These are phyloP conservation scores for Penaeus vannamei DNA, from an alignment of 1,140 invertebrate species.

Conservation along the genomic window DNA sequence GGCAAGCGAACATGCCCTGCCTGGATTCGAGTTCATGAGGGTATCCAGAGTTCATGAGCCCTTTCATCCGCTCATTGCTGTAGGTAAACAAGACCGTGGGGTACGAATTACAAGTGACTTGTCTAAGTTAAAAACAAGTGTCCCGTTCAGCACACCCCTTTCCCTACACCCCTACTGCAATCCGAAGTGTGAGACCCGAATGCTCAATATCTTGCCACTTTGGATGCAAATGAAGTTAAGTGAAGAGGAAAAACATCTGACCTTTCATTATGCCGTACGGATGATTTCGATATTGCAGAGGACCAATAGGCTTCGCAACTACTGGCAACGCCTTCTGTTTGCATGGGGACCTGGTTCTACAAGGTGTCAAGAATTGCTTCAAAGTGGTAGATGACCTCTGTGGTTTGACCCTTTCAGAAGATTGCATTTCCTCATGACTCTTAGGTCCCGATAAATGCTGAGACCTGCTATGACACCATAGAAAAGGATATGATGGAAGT, in stretches of 20 bases:
- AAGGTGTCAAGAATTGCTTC: background rate
- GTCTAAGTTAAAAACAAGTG: slow-evolving; percentile 33
- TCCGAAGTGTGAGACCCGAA: background rate
- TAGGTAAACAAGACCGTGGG: background rate
- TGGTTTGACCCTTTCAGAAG: too few relatives aligned
- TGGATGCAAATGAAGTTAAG: slow-evolving; percentile 11
- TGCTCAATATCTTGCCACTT: background rate
- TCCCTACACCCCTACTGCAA: background rate
- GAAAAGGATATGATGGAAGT: background rate
- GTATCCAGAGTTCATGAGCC: background rate
- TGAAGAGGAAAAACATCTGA: slow-evolving; percentile 1
- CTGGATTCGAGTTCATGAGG: background rate
- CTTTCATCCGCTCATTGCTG: too few relatives aligned
- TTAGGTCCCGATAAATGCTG: background rate
- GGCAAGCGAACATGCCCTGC: background rate
- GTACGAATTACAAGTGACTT: slow-evolving; percentile 9
- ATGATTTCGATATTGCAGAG: background rate
- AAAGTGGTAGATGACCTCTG: slow-evolving; percentile 3
- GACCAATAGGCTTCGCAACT: background rate
- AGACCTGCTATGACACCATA: background rate
- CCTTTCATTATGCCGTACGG: slow-evolving; percentile 1
- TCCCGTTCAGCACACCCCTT: slow-evolving; percentile 20
- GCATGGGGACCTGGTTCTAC: background rate
- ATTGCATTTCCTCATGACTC: slow-evolving; percentile 23
- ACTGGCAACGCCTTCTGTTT: background rate